Evolutionary conservation across 2,113 vertebrate species (phyloP), one percentile per base, ranked within the genome.

Genomic region (Tenebrosternarchus preto): DNA sequence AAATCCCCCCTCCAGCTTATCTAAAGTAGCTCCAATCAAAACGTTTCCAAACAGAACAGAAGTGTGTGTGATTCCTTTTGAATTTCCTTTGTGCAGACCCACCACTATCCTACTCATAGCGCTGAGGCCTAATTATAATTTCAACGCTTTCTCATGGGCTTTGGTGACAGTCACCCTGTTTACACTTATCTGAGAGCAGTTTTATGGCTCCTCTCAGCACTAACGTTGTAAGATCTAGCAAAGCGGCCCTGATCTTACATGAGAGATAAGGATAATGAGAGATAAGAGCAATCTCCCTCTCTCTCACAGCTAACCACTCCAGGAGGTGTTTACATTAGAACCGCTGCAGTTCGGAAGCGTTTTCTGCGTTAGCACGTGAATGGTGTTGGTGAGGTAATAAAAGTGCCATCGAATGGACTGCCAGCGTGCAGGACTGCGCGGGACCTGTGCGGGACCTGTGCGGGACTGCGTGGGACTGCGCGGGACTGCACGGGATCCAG

Each of bases 291-390:
- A 53, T 66, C 6, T 76, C 46, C 16, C 71, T n/a, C 29, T 73
- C 50, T 74, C 27, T 33, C 25, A 72, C 72, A 9, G 50, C 25
- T 60, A 83, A 78, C 31, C 82, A 59, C 73, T 72, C 50, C 53
- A 39, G 43, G 39, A 68, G 20, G 68, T 68, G 82, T 84, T 84
- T 84, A 78, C 76, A 84, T 78, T 55, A 46, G 74, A 78, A 72
- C n/a, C n/a, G n/a, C n/a, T n/a, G n/a, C 64, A 81, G 73, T 80
- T 78, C 67, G 27, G 50, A 80, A 46, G 43, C 73, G 22, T 55
- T 57, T 55, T 43, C 17, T 66, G 12, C 22, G 68, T 84, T 84
- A 82, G 55, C 83, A 79, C 73, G 55, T 71, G 67, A 84, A 84
- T 71, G 77, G 69, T 25, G 36, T 73, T 9, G 5, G 22, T 16